A percentile compares a stretch with the other conserved stretches of the same genome.
Conservation (phyloP, 2,113 vertebrate genomes). For the Cricetomys ansorgei region DNA sequence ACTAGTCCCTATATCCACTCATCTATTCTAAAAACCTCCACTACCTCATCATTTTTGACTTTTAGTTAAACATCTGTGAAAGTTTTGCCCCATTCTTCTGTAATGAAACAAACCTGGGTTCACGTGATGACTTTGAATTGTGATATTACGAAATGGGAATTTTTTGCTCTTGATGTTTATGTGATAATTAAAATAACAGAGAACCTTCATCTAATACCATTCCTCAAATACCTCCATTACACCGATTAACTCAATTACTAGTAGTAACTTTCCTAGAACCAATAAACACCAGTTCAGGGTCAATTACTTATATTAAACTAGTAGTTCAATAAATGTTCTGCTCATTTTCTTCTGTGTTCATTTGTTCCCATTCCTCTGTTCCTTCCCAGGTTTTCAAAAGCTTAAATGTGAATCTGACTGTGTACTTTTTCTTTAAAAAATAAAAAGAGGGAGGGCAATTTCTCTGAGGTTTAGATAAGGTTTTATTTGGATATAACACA, state of each 20-base stretch:
- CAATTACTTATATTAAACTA: conserved; percentile 15
- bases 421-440: neutral
- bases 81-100: neutral
- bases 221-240: neutral
- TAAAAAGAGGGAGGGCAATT: neutral
- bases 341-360: neutral
- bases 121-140: neutral
- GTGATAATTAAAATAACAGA: conserved; percentile 14
- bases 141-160: neutral
- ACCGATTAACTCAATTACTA: neutral
- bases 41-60: neutral
- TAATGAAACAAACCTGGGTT: neutral
- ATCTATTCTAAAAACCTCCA: conserved; percentile 1
- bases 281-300: neutral
- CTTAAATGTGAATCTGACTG: neutral
- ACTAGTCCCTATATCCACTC: neutral
- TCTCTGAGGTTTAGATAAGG: neutral
- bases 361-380: neutral
- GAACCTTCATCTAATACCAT: neutral
- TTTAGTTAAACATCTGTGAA: neutral
- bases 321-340: neutral
- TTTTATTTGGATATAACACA: neutral
- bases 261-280: neutral
- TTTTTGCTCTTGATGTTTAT: neutral
- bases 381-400: neutral